These are phyloP conservation scores for Eurystomus glaucurus DNA, from an alignment of 2,797 vertebrate species.

Conservation along the genomic window DNA sequence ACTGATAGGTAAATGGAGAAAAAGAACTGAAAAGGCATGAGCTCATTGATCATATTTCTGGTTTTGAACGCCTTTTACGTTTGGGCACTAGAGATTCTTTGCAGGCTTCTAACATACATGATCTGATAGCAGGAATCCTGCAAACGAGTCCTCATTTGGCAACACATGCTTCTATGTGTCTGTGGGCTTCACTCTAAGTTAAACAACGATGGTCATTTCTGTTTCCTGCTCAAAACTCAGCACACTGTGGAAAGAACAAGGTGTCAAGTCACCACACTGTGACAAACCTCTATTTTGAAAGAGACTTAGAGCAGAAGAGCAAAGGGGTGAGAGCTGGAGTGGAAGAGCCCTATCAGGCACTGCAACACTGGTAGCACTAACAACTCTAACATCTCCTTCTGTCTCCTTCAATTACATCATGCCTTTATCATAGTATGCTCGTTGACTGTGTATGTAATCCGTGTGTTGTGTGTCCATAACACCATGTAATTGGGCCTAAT, in stretches of 20 bases:
- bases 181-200: neutral
- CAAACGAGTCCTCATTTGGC: neutral
- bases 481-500: conserved; percentile 85
- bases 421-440: conserved; percentile 73
- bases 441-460: conserved; percentile 71
- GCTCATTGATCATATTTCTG: neutral
- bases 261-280: neutral
- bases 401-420: conserved; percentile 79
- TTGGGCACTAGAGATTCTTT: neutral
- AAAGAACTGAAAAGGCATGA: neutral
- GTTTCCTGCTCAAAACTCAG: neutral
- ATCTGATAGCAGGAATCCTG: neutral
- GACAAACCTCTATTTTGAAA: neutral
- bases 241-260: neutral
- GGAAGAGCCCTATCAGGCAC: neutral
- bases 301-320: neutral
- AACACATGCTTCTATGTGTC: neutral
- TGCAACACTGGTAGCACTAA: conserved; percentile 51
- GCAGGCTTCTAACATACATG: neutral
- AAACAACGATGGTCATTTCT: neutral
- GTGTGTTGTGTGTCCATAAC: conserved; percentile 78
- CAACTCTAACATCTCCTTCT: conserved; percentile 79
- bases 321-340: neutral
- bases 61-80: neutral
- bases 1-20: neutral